Conservation (phyloP, 2,888 invertebrate species). For the Nomada ferruginata region DNA sequence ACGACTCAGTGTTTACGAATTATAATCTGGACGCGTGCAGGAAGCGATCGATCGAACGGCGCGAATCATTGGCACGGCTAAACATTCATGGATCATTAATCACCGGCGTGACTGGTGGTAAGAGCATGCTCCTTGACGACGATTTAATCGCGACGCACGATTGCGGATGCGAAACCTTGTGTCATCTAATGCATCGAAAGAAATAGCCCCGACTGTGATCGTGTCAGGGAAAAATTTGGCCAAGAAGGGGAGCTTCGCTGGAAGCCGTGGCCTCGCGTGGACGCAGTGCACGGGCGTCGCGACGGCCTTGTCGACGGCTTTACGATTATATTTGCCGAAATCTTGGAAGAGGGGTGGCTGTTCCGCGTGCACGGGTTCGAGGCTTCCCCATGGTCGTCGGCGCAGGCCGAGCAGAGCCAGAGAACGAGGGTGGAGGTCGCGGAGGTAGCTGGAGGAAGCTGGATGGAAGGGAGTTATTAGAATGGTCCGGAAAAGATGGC, state of each 20-base stretch:
- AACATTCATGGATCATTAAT: constrained; percentile 75
- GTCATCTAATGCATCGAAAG: background rate
- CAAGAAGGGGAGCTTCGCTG: background rate
- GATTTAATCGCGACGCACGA: constrained; percentile 72
- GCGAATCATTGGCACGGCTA: constrained; percentile 55
- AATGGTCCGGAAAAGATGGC: constrained; percentile 85
- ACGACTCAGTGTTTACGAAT: constrained; percentile 2
- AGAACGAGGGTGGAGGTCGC: constrained; percentile 65
- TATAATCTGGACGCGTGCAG: constrained; percentile 18
- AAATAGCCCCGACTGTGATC: background rate
- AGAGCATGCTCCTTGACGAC: constrained; percentile 71
- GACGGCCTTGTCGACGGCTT: constrained; percentile 60
- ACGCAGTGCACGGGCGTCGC: constrained; percentile 15
- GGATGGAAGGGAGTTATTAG: constrained; percentile 82
- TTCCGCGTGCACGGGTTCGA: constrained; percentile 38
- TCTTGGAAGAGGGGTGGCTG: constrained; percentile 46
- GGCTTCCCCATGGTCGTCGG: constrained; percentile 37
- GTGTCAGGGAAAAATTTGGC: background rate
- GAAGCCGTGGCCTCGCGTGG: background rate
- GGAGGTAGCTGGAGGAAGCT: constrained; percentile 57
- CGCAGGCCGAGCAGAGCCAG: constrained; percentile 37
- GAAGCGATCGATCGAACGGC: constrained; percentile 38
- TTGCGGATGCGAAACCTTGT: background rate
- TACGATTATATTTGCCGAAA: constrained; percentile 69
- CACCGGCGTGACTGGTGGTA: constrained; percentile 65